phyloP scores from a whole-genome alignment of 2,113 vertebrate genomes.

The Gyps fulvus region DNA sequence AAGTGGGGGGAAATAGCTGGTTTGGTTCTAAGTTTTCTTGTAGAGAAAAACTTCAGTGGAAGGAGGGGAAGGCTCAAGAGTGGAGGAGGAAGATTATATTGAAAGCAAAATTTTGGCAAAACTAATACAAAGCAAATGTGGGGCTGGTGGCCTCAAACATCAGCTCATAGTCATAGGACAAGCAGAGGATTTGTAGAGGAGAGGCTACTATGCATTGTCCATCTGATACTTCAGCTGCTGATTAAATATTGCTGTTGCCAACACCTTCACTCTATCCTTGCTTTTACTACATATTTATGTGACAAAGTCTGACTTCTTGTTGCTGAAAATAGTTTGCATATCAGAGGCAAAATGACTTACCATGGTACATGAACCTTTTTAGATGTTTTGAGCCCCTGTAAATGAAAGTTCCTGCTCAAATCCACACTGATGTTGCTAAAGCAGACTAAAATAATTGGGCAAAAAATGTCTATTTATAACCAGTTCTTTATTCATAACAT shows the following conservation, averaged over 20 bases:
- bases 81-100: background rate
- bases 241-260: conserved; percentile 23
- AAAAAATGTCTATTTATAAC: background rate
- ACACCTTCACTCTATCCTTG: background rate
- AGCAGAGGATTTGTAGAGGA: background rate
- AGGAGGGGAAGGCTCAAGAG: background rate
- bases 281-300: background rate
- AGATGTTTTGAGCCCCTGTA: background rate
- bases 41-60: background rate
- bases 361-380: background rate
- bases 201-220: background rate
- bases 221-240: background rate
- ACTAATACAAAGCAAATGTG: no score
- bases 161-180: background rate
- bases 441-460: background rate
- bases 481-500: background rate
- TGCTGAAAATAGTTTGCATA: background rate
- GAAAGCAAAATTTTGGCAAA: background rate
- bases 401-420: conserved; percentile 18
- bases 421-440: background rate
- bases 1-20: background rate
- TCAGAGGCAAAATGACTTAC: background rate
- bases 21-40: background rate
- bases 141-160: background rate
- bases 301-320: background rate